Percentiles rank a stretch among this genome's conserved stretches.
Conservation (phyloP, 2,113 vertebrate genomes). For the Trematocara nigrifrons region DNA sequence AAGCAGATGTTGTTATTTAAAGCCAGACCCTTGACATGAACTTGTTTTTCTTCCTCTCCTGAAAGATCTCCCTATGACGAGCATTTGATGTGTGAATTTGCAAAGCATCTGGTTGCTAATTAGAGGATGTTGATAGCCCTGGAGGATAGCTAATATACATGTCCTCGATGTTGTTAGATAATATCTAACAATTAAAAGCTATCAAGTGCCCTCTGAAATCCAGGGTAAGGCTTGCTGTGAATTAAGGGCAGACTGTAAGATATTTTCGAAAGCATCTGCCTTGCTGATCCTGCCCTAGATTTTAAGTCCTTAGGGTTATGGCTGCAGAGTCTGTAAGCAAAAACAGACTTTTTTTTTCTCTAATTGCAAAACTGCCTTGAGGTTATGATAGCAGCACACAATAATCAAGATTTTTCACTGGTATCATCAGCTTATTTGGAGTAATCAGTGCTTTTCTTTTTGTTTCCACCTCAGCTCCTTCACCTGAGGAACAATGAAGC, state of each 20-base stretch:
- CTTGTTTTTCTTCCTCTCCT: background rate
- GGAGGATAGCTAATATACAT: background rate
- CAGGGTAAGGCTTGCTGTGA: background rate
- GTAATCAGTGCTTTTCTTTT: slow-evolving; percentile 3
- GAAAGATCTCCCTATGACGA: background rate
- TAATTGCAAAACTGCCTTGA: background rate
- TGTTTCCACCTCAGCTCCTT: background rate
- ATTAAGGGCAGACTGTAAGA: background rate
- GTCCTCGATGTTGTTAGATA: background rate
- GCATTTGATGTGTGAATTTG: background rate
- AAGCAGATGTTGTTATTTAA: background rate
- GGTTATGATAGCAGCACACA: background rate
- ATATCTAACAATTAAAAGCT: background rate
- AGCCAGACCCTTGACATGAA: background rate
- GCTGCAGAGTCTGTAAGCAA: slow-evolving; percentile 6
- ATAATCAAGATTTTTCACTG: background rate
- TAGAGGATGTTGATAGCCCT: background rate
- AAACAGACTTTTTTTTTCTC: background rate
- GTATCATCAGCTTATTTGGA: background rate
- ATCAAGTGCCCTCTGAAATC: background rate
- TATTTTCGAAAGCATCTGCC: background rate
- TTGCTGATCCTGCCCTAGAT: slow-evolving; percentile 6
- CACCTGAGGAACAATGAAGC: background rate
- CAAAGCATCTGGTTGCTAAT: background rate
- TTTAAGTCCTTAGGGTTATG: background rate